Base-by-base conservation (phyloP, 2,113 vertebrate genomes). In the Eolophus roseicapilla region DNA sequence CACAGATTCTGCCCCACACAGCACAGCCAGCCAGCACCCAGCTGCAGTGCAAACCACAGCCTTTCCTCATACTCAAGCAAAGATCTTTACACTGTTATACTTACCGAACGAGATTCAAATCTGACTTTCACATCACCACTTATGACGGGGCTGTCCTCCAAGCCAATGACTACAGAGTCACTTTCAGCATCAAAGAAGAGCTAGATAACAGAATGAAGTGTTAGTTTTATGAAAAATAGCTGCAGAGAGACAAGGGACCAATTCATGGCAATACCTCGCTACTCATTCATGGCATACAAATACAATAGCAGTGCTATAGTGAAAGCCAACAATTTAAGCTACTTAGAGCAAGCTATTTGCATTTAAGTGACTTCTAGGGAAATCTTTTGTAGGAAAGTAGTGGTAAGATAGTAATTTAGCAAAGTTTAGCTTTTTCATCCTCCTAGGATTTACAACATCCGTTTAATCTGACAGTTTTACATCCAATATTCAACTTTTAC, bases 41-140 rank as follows among this genome's bases (percentile, higher is more conserved):
- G 59, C 46, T 47, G 50, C 64, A 14, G 21, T 20, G 63, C 50
- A 35, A 16, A 19, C 28, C 49, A 50, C 68, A 81, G 71, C 46
- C 55, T 47, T 68, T 28, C 14, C 44, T 18, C 29, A 47, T 3
- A 18, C 17, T 57, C 33, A 57, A 2, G 8, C 3, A 4, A 59
- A 20, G 8, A 7, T 57, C 39, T 49, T 47, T 8, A 27, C 9
- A 14, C 37, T 9, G 6, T 71, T 64, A 20, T 59, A 98, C 99
- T 99, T 96, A 99, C 99, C 47, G 98, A 97, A 77, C 41, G 97
- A 0, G 98, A 99, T 53, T 99, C 98, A 98, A 99, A 99, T 97
- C 98, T 98, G 97, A 99, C 95, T 97, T 99, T 99, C 29, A 99
- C 98, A 57, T 99, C 99, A 6, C 99, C 98, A 33, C 97, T 97